phyloP scores from a whole-genome alignment of 2,113 vertebrate genomes.

The Malurus elegans region DNA sequence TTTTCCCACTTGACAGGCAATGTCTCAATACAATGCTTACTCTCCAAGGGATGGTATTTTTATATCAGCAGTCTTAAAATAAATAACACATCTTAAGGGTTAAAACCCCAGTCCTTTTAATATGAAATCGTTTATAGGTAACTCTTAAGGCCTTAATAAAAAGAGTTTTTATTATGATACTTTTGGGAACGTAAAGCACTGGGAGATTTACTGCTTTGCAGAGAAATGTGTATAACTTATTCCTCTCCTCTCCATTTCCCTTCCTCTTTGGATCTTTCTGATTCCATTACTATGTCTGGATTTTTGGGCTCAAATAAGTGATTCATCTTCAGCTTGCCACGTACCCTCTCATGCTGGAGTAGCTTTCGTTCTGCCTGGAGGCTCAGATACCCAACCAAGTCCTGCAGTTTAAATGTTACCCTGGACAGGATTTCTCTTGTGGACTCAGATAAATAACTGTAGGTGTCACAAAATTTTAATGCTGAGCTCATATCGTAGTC shows the following conservation, averaged over 20 bases:
- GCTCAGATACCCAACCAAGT: neutral
- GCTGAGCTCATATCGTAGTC: neutral
- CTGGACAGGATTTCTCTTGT: neutral
- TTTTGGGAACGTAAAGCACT: neutral
- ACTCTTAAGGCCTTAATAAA: neutral
- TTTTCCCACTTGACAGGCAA: neutral
- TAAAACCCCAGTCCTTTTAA: neutral
- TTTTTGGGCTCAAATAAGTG: neutral
- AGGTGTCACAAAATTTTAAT: neutral
- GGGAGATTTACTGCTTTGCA: neutral
- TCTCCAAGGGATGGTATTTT: neutral
- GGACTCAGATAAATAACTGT: neutral
- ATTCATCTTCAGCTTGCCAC: neutral
- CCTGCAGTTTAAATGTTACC: neutral
- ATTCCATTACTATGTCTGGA: neutral
- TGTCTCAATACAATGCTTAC: neutral
- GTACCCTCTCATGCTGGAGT: neutral
- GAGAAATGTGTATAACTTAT: neutral
- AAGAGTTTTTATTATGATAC: neutral
- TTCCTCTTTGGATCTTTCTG: neutral
- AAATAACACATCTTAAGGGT: neutral
- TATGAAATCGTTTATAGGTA: neutral
- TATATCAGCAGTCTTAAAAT: neutral
- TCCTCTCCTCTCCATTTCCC: neutral
- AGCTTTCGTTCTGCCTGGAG: neutral